Base-by-base conservation (phyloP, 2,113 vertebrate genomes). In the Cynopterus brachyotis region DNA sequence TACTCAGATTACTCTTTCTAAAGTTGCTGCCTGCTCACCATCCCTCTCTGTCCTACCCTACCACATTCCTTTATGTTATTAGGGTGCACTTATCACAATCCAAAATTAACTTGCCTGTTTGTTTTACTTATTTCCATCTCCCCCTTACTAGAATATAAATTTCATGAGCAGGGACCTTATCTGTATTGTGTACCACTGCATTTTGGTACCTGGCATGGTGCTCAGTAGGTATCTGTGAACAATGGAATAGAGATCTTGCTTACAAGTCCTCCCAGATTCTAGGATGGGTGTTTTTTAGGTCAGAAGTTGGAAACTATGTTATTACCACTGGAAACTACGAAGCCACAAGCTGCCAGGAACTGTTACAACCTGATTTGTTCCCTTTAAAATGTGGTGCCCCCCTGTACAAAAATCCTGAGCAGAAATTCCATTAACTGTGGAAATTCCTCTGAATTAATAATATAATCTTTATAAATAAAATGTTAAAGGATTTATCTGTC, bases 351-450 rank as follows among this genome's bases (percentile, higher is more conserved):
- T 87, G 42, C 28, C 66, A 96, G 37, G 53, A 93, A 57, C 47
- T 89, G 73, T 66, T 81, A 90, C 9, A 81, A 67, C 59, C n/a
- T 55, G 8, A 84, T 11, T 81, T 57, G 20, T 50, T 66, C 42
- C 15, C 45, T 87, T 78, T 91, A 96, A 88, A 94, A 80, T 60
- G 26, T 73, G 40, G 40, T 37, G 35, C 55, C n/a, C 32, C 82
- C 24, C 50, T 83, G 28, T 20, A 87, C 72, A 40, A 89, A 96
- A 73, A 96, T 10, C 37, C 28, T 62, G 24, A 72, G 17, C n/a
- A 87, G n/a, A 91, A 94, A 94, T 76, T 62, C 28, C 66, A 81
- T 24, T 85, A 91, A 95, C 57, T 92, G 64, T 4, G 62, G 28
- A 94, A 64, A 4, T n/a, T 81, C 57, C 28, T 50, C 35, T 92